Evolutionary conservation across 2,113 vertebrate genomes (phyloP).

Genomic region (Isurus oxyrinchus): DNA sequence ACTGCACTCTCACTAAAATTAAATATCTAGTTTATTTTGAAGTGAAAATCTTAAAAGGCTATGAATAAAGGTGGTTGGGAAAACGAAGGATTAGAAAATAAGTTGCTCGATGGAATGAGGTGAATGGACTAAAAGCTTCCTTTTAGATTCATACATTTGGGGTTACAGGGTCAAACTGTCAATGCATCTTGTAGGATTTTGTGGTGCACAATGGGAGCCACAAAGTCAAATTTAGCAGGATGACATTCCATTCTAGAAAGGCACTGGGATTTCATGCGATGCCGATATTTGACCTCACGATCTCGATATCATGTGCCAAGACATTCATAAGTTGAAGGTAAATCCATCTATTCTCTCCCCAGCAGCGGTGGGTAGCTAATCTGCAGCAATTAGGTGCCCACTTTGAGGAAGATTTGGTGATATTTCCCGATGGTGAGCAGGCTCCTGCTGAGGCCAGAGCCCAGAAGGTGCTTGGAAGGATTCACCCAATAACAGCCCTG

Average conservation of each 20-base stretch:
- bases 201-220: neutral
- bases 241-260: neutral
- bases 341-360: neutral
- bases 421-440: too few species aligned
- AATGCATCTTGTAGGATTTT: neutral
- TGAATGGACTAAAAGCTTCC: neutral
- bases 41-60: neutral
- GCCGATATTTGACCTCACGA: neutral
- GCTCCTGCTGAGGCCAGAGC: too few species aligned
- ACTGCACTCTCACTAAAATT: neutral
- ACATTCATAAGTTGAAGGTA: neutral
- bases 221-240: neutral
- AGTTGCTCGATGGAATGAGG: neutral
- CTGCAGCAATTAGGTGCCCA: too few species aligned
- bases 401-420: too few species aligned
- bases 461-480: too few species aligned
- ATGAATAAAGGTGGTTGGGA: neutral
- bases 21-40: constrained; percentile 8
- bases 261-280: neutral
- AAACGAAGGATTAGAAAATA: neutral
- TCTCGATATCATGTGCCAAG: neutral
- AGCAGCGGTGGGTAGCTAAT: too few species aligned
- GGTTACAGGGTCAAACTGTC: neutral
- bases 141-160: neutral
- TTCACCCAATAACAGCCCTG: too few species aligned